phyloP scores from a whole-genome alignment of 2,797 vertebrate genomes.

The Alosa sapidissima region DNA sequence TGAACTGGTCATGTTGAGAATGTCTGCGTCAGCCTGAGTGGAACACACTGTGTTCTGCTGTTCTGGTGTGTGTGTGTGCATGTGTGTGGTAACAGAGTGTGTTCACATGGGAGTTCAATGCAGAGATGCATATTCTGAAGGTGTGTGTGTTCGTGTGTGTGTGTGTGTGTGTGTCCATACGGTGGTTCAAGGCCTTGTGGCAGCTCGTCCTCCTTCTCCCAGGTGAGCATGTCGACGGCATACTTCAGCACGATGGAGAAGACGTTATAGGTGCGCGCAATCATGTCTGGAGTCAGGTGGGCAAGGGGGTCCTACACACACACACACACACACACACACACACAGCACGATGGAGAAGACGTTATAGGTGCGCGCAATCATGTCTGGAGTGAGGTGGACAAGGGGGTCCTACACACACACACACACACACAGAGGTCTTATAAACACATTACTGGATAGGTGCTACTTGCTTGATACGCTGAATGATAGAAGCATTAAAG shows the following conservation, averaged over 20 bases:
- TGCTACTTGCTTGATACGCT: background rate
- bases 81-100: background rate
- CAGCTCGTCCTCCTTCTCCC: conserved; percentile 90
- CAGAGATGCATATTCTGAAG: too few relatives aligned
- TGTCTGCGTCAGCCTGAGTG: too few relatives aligned
- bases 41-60: too few relatives aligned
- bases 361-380: conserved; percentile 85
- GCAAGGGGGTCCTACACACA: conserved; percentile 84
- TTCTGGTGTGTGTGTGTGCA: too few relatives aligned
- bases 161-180: conserved; percentile 67
- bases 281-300: conserved; percentile 86
- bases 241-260: conserved; percentile 91
- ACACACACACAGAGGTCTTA: background rate
- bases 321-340: conserved; percentile 29
- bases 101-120: too few relatives aligned
- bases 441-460: background rate
- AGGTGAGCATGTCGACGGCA: conserved; percentile 93
- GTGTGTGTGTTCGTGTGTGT: background rate
- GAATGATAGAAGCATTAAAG: too few relatives aligned
- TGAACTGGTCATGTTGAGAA: too few relatives aligned
- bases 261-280: conserved; percentile 84
- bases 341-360: conserved; percentile 82
- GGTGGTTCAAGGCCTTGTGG: conserved; percentile 82
- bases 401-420: conserved; percentile 83
- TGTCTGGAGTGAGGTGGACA: conserved; percentile 82